Evolutionary conservation across 2,113 vertebrate species (phyloP), one percentile per base, ranked within the genome.

Genomic region (Montifringilla adamsi): DNA sequence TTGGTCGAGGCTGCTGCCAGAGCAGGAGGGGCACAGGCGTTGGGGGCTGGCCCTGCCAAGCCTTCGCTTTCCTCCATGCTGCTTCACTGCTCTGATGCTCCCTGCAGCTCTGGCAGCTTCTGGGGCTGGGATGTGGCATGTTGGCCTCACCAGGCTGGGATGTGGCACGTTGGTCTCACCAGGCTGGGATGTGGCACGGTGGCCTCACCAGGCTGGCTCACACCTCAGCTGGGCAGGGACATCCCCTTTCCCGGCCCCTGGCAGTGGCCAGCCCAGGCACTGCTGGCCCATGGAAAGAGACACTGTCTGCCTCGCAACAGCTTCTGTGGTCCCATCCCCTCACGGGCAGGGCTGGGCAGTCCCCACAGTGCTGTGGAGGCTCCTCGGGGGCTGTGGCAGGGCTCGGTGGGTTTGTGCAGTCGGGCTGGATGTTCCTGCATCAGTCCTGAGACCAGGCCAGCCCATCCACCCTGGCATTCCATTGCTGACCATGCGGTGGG

Each of bases 311-410:
- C 15, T 81, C 35, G 37, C 1, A 3, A 23, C 0, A 19, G 35
- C 18, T 56, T 26, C 31, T 67, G 33, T 28, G 15, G 15, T 41
- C 28, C 13, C 5, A 8, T 27, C 3, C 37, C 31, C 28, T 53
- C 19, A 1, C 8, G 0, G 2, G 64, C 46, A 28, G 20, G 13
- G 44, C 35, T 44, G 52, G 17, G 50, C 43, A 50, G 53, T 21
- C 15, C 76, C 1, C 13, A 30, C 58, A 31, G 75, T 1, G 2
- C 28, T 0, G 0, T 0, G 0, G 41, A 30, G 41, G 53, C 76
- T 63, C 47, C 68, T 44, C 5, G 1, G 35, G 72, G 43, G 31
- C 67, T 41, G 58, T 0, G 1, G 27, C n/a, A 10, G 30, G 10
- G 41, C 55, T 64, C 5, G 46, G 15, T 39, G 28, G 30, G 13